These are phyloP conservation scores for Onthophagus taurus DNA, from an alignment of 1,140 invertebrate species.

Conservation along the genomic window DNA sequence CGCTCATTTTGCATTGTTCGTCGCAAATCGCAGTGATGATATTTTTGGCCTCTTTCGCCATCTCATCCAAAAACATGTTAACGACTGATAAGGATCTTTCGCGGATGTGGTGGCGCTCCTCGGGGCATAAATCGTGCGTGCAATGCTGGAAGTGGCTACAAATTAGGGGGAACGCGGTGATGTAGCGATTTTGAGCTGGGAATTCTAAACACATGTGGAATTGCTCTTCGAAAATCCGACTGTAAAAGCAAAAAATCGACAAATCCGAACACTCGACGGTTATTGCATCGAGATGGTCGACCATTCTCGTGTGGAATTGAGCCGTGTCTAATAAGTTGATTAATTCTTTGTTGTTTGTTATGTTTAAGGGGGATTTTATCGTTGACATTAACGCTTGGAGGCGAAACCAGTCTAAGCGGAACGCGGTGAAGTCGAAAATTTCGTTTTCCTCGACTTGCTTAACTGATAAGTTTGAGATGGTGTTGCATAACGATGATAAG, in stretches of 20 bases:
- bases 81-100: constrained; percentile 93
- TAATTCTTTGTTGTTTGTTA: constrained; percentile 80
- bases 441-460: constrained; percentile 97
- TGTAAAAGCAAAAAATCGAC: constrained; percentile 96
- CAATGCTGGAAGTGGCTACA: constrained; percentile 97
- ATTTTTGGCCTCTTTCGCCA: constrained; percentile 98
- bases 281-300: constrained; percentile 97
- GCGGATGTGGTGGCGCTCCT: constrained; percentile 94
- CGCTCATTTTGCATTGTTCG: constrained; percentile 89
- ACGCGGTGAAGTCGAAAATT: constrained; percentile 89
- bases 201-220: constrained; percentile 98
- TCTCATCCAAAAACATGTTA: constrained; percentile 96
- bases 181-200: constrained; percentile 94
- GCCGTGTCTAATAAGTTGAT: constrained; percentile 91
- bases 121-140: constrained; percentile 96
- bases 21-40: constrained; percentile 98
- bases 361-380: constrained; percentile 66
- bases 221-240: constrained; percentile 93
- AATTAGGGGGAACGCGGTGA: constrained; percentile 94
- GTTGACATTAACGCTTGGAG: constrained; percentile 92
- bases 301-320: constrained; percentile 96
- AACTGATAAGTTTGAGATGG: constrained; percentile 76
- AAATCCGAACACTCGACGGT: constrained; percentile 94
- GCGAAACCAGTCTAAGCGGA: constrained; percentile 91
- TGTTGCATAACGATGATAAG: constrained; percentile 85